Evolutionary conservation across 1,140 invertebrate species (phyloP).

Genomic region (Solenopsis invicta): DNA sequence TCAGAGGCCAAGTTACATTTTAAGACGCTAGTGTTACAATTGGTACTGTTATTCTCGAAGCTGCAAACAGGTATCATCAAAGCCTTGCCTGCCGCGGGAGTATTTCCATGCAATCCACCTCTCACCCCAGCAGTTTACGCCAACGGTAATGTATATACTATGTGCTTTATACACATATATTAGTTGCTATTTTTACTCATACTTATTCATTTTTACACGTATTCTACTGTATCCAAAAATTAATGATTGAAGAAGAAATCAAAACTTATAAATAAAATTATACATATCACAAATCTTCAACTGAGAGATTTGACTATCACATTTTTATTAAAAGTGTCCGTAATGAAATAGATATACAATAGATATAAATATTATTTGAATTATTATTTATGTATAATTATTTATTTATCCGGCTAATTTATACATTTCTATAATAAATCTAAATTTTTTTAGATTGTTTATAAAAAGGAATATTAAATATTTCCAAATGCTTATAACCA

Average conservation of each 20-base stretch:
- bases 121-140: conserved; percentile 83
- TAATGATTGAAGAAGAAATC: not conserved
- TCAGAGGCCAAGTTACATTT: conserved; percentile 81
- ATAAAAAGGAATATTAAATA: not conserved
- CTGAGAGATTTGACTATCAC: not conserved
- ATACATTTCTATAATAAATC: not conserved
- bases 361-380: not conserved
- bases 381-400: not conserved
- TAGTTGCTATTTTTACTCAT: not conserved
- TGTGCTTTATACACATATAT: too few relatives aligned
- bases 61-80: conserved; percentile 82
- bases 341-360: not conserved
- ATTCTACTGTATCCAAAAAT: not conserved
- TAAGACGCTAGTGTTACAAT: conserved; percentile 81
- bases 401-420: not conserved
- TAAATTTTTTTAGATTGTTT: not conserved
- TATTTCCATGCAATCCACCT: conserved; percentile 85
- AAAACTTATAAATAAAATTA: not conserved
- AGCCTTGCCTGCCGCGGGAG: conserved; percentile 75
- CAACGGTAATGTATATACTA: conserved; percentile 79
- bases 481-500: too few relatives aligned
- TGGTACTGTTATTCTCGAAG: conserved; percentile 84
- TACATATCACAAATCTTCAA: not conserved
- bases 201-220: not conserved
- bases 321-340: not conserved